Conservation (phyloP, 2,888 invertebrate genomes). For the Drosophila gaucha region DNA sequence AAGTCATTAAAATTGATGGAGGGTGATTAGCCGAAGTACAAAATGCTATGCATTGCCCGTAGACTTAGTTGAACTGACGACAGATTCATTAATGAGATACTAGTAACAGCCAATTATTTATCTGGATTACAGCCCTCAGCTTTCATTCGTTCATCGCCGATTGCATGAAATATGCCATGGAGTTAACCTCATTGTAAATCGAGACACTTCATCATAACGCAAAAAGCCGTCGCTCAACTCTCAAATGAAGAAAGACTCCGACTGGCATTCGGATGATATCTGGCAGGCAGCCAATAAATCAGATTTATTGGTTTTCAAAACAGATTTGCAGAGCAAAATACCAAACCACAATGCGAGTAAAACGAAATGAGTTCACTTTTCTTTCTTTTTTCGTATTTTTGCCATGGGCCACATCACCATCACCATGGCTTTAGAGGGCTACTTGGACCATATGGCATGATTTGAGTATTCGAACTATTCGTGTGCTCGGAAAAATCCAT, state of each 20-base stretch:
- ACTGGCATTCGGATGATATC: conserved; percentile 22
- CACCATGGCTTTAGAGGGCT: conserved; percentile 46
- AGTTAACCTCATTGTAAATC: conserved; percentile 36
- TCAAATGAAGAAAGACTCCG: conserved; percentile 31
- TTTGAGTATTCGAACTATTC: conserved; percentile 49
- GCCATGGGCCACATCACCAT: conserved; percentile 40
- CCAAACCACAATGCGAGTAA: conserved; percentile 66
- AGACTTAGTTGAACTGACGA: too few species aligned
- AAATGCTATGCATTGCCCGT: background rate
- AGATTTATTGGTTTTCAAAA: conserved; percentile 81
- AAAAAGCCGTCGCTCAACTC: conserved; percentile 11
- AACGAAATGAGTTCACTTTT: conserved; percentile 52
- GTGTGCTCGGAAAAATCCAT: conserved; percentile 68
- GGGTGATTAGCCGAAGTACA: conserved; percentile 19
- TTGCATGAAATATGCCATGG: conserved; percentile 1
- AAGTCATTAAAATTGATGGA: conserved; percentile 4
- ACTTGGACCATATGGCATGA: conserved; percentile 68
- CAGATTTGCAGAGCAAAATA: conserved; percentile 65
- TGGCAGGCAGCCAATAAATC: conserved; percentile 73
- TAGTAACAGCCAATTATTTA: conserved; percentile 10
- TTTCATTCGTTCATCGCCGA: background rate
- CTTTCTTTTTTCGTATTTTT: conserved; percentile 6
- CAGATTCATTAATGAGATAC: background rate
- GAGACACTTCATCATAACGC: conserved; percentile 41
- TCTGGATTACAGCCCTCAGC: background rate